Conservation (phyloP, 2,888 invertebrate genomes). For the Cheilosia impressa region DNA sequence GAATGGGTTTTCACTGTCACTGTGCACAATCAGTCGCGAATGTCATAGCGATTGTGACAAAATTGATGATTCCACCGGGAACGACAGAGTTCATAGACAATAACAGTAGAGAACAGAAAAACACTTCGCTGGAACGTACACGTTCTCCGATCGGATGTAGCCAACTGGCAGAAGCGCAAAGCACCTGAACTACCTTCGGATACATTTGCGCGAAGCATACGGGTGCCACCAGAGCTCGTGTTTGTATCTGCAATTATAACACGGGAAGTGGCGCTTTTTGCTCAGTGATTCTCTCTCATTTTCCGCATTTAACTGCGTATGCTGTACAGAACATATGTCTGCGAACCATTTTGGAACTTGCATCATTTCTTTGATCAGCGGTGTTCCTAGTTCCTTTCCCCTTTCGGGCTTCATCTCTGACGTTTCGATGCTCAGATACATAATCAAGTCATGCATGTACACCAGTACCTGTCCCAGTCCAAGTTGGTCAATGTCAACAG, state of each 20-base stretch:
- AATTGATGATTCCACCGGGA: not conserved
- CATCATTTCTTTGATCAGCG: not conserved
- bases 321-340: slow-evolving; percentile 14
- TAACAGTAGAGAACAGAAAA: too few relatives aligned
- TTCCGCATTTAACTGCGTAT: slow-evolving; percentile 20
- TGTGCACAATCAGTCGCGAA: slow-evolving; percentile 28
- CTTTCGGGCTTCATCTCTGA: not conserved
- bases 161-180: slow-evolving; percentile 24
- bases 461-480: slow-evolving; percentile 2
- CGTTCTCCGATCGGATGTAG: slow-evolving; percentile 46
- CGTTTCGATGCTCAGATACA: slow-evolving; percentile 28
- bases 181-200: slow-evolving; percentile 45
- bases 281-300: slow-evolving; percentile 32
- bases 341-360: slow-evolving; percentile 33
- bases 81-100: too few relatives aligned
- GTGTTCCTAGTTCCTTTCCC: not conserved
- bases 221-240: not conserved
- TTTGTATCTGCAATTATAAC: slow-evolving; percentile 60
- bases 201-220: not conserved
- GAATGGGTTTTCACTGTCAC: not conserved
- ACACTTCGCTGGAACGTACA: slow-evolving; percentile 32
- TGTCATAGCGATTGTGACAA: slow-evolving; percentile 31
- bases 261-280: slow-evolving; percentile 36
- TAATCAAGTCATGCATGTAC: slow-evolving; percentile 9
- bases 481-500: slow-evolving; percentile 63